Base-by-base conservation (phyloP, 2,797 vertebrate genomes). In the Acipenser transmontanus region DNA sequence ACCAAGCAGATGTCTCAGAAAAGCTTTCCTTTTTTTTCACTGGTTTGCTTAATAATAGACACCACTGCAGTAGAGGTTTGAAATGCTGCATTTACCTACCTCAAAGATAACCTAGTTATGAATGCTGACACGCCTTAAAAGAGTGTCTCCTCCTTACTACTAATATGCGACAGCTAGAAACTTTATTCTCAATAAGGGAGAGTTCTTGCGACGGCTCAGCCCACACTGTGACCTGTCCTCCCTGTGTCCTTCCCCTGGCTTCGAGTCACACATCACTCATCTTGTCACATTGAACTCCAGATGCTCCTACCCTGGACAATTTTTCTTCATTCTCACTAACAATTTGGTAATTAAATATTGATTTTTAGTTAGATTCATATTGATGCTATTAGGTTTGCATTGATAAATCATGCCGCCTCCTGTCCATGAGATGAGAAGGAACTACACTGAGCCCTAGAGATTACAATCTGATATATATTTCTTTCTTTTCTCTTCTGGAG, bases 301-400 rank as follows among this genome's bases (percentile, higher is more conserved):
- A 96, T 96, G 95, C 95, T 97, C 94, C 93, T 91, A 91, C 95
- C 94, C 93, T 81, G 88, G 94, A 96, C 93, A 89, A 97, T 99
- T 93, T 92, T 91, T 99, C 97, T 97, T 99, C 95, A 97, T 98
- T 95, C 92, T 94, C 91, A 88, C 95, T 95, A 97, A 99, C 96
- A 99, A 99, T 99, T 99, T 98, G 95, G 95, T 99, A 98, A 99
- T 98, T 95, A 99, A 99, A 97, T 98, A 98, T 99, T 96, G 96
- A 99, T 99, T 98, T 99, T 98, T 96, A 97, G 96, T 99, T 99
- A 96, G 95, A 99, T 98, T 97, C 95, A 98, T 98, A 99, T 98
- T 97, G 97, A 98, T 98, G 97, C 95, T 96, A 99, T 99, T 98
- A 99, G 94, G 96, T 98, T 98, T 96, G 94, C 94, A 95, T 97